Evolutionary conservation across 2,797 vertebrate genomes (phyloP), one percentile per base, ranked within the genome.

Genomic region (Phoxinus dragarum): DNA sequence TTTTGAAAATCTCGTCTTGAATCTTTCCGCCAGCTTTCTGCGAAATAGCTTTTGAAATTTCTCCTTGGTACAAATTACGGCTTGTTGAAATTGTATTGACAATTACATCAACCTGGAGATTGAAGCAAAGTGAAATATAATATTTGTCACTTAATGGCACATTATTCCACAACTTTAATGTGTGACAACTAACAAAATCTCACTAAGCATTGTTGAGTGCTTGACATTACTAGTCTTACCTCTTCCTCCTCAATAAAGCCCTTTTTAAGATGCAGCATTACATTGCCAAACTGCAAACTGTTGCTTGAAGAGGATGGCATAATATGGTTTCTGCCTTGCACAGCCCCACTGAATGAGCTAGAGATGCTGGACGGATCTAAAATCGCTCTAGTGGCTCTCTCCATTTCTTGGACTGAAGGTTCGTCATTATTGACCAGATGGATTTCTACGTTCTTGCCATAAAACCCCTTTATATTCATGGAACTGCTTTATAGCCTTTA

Each of bases 401-500:
- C 90, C 93, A 99, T 97, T 89, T 94, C 94, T 36, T 0, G 36
- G 23, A 97, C 97, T 0, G 97, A 91, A 2, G 23, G 78, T 1
- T 97, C 95, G 1, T 94, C 95, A 3, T 96, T 66, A 92, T 97
- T 97, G 64, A 97, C 96, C 6, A 99, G 89, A 47, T 80, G 90
- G 17, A 90, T 47, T 34, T 88, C 84, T 0, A 64, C 3, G 1
- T 1, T 8, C 12, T 14, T 59, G n/a, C 5, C 8, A 14, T 1
- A 0, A 16, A 38, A 21, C 0, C 0, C 0, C 40, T 1, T 1
- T 0, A 19, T 10, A 0, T 0, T 54, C 89, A 66, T 88, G 1
- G 8, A 23, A 91, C 0, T 0, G 0, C 3, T 6, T 88, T 54
- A 98, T 91, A 10, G 93, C 34, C 0, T 0, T 4, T 66, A 97